A percentile compares a stretch with the other conserved stretches of the same genome.
Conservation (phyloP, 2,113 vertebrate genomes). For the Sclerurus mexicanus region DNA sequence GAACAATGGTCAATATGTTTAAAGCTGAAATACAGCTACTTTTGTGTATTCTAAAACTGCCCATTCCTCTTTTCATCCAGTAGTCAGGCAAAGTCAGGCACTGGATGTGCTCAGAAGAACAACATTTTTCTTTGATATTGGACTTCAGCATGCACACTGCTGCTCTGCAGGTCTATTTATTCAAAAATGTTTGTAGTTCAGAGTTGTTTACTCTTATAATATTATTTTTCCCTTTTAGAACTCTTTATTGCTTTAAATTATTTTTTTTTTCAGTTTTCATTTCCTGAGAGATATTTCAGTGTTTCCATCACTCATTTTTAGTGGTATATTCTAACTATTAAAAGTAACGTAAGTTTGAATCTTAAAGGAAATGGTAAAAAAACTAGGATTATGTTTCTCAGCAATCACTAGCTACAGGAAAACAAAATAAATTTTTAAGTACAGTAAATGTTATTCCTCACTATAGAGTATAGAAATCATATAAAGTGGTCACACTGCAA, state of each 20-base stretch:
- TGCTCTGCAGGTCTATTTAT: not conserved
- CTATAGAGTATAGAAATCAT: not conserved
- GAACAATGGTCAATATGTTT: not conserved
- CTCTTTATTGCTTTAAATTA: not conserved
- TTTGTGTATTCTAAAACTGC: not conserved
- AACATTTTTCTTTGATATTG: not conserved
- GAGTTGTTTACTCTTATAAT: not conserved
- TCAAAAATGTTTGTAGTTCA: conserved; percentile 24
- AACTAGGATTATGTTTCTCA: not conserved
- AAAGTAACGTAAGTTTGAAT: not conserved
- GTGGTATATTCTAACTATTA: not conserved
- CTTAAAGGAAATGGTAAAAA: not conserved
- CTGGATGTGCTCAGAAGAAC: not conserved
- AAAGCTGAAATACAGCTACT: not conserved
- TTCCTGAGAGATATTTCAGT: not conserved
- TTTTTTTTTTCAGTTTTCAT: not conserved
- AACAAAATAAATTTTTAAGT: not conserved
- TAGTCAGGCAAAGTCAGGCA: not conserved
- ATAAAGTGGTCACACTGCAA: not conserved
- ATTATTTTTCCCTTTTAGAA: not conserved
- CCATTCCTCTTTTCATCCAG: not conserved
- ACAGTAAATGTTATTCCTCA: not conserved
- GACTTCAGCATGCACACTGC: not conserved
- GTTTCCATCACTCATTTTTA: conserved; percentile 14
- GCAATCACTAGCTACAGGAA: not conserved